Percentiles rank a stretch among this genome's conserved stretches.
Conservation (phyloP, 2,888 invertebrate species). For the Odontomyia ornata region DNA sequence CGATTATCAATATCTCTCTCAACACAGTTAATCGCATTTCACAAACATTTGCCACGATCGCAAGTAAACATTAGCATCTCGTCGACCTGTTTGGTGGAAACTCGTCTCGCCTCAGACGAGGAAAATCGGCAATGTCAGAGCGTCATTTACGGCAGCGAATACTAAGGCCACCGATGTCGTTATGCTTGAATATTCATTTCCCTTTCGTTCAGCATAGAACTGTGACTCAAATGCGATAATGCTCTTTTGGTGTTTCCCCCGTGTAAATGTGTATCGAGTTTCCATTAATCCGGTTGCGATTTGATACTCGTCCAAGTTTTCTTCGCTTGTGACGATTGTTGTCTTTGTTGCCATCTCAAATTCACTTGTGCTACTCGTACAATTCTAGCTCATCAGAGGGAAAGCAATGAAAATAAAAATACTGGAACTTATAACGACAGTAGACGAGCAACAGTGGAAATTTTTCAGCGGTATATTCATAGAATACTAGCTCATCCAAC, state of each 20-base stretch:
- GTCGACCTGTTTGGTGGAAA: not conserved
- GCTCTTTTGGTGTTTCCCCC: not conserved
- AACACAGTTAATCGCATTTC: too few relatives aligned
- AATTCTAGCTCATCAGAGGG: too few relatives aligned
- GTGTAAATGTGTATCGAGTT: not conserved
- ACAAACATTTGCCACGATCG: slow-evolving; percentile 8
- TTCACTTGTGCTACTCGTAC: too few relatives aligned
- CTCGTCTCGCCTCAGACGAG: not conserved
- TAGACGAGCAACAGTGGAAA: too few relatives aligned
- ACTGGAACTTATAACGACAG: too few relatives aligned
- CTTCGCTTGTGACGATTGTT: not conserved
- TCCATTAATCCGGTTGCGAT: not conserved
- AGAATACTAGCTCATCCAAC: too few relatives aligned
- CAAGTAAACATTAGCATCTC: not conserved
- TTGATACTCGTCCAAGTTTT: too few relatives aligned
- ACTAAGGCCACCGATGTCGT: slow-evolving; percentile 4
- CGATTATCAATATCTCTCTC: too few relatives aligned
- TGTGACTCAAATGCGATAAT: not conserved
- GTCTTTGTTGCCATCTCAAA: not conserved
- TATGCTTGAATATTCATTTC: not conserved
- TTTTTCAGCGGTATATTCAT: too few relatives aligned
- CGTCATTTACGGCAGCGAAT: slow-evolving; percentile 27
- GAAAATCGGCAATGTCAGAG: not conserved
- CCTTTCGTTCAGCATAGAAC: not conserved
- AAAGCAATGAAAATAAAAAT: too few relatives aligned